Evolutionary conservation across 1,140 invertebrate genomes (phyloP).

Genomic region (Oedothorax gibbosus): DNA sequence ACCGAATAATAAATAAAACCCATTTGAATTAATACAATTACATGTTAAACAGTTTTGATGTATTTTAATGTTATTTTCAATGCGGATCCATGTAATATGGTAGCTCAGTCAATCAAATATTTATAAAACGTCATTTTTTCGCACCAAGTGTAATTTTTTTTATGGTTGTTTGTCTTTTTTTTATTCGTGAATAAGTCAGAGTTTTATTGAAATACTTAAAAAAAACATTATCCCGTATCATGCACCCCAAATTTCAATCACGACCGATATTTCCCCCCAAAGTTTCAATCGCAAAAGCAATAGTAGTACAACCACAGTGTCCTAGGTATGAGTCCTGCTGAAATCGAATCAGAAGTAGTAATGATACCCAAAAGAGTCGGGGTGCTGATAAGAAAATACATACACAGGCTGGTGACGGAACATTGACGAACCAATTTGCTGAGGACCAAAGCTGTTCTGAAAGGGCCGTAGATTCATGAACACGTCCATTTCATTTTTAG

Average conservation of each 20-base stretch:
- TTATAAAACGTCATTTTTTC: no score
- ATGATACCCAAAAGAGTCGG: slow-evolving; percentile 56
- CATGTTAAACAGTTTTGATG: no score
- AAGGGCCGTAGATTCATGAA: slow-evolving; percentile 42
- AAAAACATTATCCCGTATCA: no score
- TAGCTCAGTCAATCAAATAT: no score
- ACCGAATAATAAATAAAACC: no score
- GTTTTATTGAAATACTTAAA: no score
- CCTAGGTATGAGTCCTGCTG: slow-evolving; percentile 11
- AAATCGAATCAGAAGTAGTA: slow-evolving; percentile 47
- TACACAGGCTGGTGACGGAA: slow-evolving; percentile 51
- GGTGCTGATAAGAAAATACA: slow-evolving; percentile 55
- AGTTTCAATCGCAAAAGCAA: slow-evolving; percentile 32
- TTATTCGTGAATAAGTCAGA: no score
- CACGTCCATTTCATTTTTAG: slow-evolving; percentile 24
- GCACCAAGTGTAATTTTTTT: no score
- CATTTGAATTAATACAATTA: no score
- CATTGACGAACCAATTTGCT: slow-evolving; percentile 34
- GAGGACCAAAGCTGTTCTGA: slow-evolving; percentile 19
- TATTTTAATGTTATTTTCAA: no score
- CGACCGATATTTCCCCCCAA: background rate
- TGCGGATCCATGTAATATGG: no score
- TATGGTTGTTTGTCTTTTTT: no score
- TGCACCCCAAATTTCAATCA: background rate
- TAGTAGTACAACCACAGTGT: slow-evolving; percentile 34